Conservation (phyloP, 2,797 vertebrate species). For the Eleutherodactylus coqui region DNA sequence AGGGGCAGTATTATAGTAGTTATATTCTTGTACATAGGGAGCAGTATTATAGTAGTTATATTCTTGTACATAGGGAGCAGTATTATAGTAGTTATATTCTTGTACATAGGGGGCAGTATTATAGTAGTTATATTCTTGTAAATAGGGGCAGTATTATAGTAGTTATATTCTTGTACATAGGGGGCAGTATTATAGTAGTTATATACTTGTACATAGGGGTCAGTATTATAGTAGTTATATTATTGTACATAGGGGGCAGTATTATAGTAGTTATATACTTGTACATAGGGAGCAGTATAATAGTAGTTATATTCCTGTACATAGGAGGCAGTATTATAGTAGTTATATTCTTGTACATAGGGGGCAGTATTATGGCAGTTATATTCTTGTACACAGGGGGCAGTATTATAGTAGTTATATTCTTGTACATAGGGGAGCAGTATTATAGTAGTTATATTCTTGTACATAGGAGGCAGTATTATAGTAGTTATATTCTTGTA, state of each 20-base stretch:
- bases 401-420: conserved; percentile 20
- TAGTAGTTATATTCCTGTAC: conserved; percentile 4
- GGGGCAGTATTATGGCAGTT: conserved; percentile 4
- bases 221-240: conserved; percentile 18
- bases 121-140: conserved; percentile 16
- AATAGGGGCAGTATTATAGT: background rate
- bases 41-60: conserved; percentile 14
- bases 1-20: background rate
- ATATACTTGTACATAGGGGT: background rate
- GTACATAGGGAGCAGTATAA: background rate
- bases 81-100: conserved; percentile 17
- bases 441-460: conserved; percentile 10
- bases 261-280: conserved; percentile 12
- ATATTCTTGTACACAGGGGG: background rate
- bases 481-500: conserved; percentile 7
- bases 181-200: conserved; percentile 10
- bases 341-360: background rate
- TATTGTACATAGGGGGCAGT: background rate
- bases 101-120: background rate
- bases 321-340: background rate
- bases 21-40: conserved; percentile 10
- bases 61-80: background rate
- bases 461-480: conserved; percentile 4
- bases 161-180: conserved; percentile 10
- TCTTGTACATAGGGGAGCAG: background rate